phyloP scores from a whole-genome alignment of 92 coral and sea anemone species.

The Parazoanthus swiftii region DNA sequence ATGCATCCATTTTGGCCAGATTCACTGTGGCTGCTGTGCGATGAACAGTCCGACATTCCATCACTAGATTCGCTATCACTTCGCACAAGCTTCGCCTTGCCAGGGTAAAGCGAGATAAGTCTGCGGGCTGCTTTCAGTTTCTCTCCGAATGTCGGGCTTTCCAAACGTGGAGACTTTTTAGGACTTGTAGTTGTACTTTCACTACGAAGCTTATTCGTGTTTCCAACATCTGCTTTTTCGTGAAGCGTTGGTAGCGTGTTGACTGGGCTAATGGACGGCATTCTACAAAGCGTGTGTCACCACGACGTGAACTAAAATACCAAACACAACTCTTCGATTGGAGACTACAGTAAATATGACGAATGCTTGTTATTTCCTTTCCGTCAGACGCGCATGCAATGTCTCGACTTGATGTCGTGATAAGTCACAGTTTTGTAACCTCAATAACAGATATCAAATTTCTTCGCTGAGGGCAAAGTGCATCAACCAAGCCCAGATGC shows the following conservation, averaged over 20 bases:
- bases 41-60: conserved; percentile 23
- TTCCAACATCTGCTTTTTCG: conserved; percentile 24
- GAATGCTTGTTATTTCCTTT: conserved; percentile 1
- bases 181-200: conserved; percentile 37
- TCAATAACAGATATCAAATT: conserved; percentile 32
- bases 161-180: conserved; percentile 28
- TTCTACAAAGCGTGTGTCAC: not conserved
- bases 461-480: conserved; percentile 17
- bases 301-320: not conserved
- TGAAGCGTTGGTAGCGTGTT: conserved; percentile 23
- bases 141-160: conserved; percentile 67
- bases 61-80: conserved; percentile 54
- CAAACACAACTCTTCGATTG: not conserved
- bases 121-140: conserved; percentile 73
- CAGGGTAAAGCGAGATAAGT: conserved; percentile 62
- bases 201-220: not conserved
- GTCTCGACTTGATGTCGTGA: not conserved
- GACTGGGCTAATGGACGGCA: conserved; percentile 70
- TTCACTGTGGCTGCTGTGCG: conserved; percentile 5
- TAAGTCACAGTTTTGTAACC: not conserved
- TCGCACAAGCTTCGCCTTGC: conserved; percentile 51
- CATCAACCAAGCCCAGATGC: not conserved
- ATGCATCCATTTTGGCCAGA: conserved; percentile 39
- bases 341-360: not conserved
- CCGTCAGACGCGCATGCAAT: conserved; percentile 2